Evolutionary conservation across 2,113 vertebrate species (phyloP).

Genomic region (Ceratotherium simum): DNA sequence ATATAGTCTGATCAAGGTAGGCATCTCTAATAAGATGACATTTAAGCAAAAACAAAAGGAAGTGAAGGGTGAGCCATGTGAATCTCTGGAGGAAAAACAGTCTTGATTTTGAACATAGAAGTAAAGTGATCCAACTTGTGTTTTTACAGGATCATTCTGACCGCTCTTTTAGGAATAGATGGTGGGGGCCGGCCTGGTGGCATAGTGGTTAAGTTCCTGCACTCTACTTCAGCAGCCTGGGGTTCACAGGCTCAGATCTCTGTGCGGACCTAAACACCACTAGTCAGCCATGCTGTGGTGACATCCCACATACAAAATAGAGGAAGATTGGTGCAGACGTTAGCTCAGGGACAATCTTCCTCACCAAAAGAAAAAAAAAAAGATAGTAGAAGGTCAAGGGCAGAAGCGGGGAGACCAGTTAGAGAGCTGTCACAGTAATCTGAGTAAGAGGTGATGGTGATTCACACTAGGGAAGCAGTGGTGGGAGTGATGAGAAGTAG

Average conservation of each 20-base stretch:
- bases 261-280: too few relatives aligned
- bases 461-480: not conserved
- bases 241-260: too few relatives aligned
- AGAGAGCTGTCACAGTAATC: not conserved
- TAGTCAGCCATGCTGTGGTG: too few relatives aligned
- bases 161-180: not conserved
- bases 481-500: not conserved
- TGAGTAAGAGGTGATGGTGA: not conserved
- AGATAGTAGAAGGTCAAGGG: not conserved
- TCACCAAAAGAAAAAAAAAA: too few relatives aligned
- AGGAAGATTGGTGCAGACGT: too few relatives aligned
- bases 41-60: not conserved
- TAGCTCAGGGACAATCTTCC: too few relatives aligned
- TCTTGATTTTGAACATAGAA: constrained; percentile 4
- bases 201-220: too few relatives aligned
- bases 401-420: not conserved
- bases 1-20: not conserved
- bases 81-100: not conserved
- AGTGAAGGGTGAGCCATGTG: not conserved
- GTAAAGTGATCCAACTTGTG: not conserved
- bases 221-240: too few relatives aligned
- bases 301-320: too few relatives aligned
- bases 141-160: not conserved
- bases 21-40: not conserved
- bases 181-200: not conserved